Evolutionary conservation across 37 sponge, comb jelly and placozoan species (phyloP).

Genomic region (Mnemiopsis leidyi): DNA sequence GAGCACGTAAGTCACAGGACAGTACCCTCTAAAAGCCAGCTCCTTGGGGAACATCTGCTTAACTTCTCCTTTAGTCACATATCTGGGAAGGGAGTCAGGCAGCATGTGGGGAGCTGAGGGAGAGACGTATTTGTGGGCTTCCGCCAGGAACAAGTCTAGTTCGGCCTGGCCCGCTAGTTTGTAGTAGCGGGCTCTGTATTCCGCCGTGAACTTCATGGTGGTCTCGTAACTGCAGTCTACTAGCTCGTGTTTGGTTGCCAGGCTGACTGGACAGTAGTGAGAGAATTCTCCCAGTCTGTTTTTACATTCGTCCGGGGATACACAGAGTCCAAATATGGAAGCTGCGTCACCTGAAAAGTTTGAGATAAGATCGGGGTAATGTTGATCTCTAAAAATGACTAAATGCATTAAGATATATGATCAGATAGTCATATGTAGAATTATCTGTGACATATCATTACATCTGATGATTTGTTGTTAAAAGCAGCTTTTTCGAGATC

Average conservation of each 20-base stretch:
- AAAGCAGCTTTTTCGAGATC: too few species aligned
- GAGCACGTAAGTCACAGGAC: constrained; percentile 89
- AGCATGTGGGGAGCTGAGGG: constrained; percentile 69
- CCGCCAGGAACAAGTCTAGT: constrained; percentile 71
- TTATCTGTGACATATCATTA: constrained; percentile 67
- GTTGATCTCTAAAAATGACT: background rate
- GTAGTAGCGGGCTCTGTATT: constrained; percentile 82
- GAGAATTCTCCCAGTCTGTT: constrained; percentile 77
- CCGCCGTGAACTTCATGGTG: constrained; percentile 73
- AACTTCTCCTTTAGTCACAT: constrained; percentile 73
- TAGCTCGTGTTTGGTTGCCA: constrained; percentile 73
- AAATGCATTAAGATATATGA: background rate
- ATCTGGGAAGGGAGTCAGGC: constrained; percentile 74
- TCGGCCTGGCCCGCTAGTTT: constrained; percentile 71
- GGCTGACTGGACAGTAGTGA: constrained; percentile 90
- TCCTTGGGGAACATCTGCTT: constrained; percentile 85
- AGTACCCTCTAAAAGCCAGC: constrained; percentile 82
- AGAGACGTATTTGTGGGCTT: constrained; percentile 76
- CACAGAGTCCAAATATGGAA: constrained; percentile 81
- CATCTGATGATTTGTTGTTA: constrained; percentile 65
- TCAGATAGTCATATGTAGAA: constrained; percentile 34
- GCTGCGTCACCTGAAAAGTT: constrained; percentile 76
- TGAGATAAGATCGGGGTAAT: background rate
- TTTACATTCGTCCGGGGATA: constrained; percentile 81
- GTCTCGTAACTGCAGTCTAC: constrained; percentile 77